Conservation (phyloP, 1,140 invertebrate species). For the Liolophura sinensis region DNA sequence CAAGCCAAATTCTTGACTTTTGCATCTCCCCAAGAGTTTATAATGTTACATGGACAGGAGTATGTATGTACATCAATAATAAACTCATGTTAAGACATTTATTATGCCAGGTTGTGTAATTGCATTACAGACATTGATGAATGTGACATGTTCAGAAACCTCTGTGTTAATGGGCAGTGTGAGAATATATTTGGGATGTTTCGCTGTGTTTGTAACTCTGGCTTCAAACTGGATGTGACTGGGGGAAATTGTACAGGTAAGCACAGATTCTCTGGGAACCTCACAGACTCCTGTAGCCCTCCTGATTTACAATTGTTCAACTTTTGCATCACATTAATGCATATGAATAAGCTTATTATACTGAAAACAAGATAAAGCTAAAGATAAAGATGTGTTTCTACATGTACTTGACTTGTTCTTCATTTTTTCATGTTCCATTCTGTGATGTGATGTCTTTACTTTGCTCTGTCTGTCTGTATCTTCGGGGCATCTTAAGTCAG, state of each 20-base stretch:
- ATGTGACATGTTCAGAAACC: constrained; percentile 83
- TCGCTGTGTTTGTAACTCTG: constrained; percentile 66
- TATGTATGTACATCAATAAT: no score
- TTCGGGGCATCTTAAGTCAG: neutral
- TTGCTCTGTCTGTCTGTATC: no score
- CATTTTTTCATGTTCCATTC: neutral
- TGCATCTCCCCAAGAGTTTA: no score
- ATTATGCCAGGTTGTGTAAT: constrained; percentile 13
- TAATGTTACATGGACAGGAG: no score
- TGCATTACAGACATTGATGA: constrained; percentile 80
- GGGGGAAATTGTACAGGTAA: constrained; percentile 77
- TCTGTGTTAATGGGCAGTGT: constrained; percentile 84
- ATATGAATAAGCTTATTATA: neutral
- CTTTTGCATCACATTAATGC: neutral
- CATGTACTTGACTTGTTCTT: neutral
- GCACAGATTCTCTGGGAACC: constrained; percentile 13
- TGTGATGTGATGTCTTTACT: no score
- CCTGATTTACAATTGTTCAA: neutral
- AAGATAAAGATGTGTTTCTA: neutral
- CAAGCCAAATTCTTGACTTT: no score
- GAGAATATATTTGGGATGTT: constrained; percentile 79
- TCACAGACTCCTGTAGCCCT: no score
- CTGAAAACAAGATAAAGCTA: neutral
- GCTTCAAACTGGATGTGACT: constrained; percentile 77
- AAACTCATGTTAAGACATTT: no score